Percentiles rank a stretch among this genome's conserved stretches.
Conservation (phyloP, 2,888 invertebrate species). For the Tiphia femorata region DNA sequence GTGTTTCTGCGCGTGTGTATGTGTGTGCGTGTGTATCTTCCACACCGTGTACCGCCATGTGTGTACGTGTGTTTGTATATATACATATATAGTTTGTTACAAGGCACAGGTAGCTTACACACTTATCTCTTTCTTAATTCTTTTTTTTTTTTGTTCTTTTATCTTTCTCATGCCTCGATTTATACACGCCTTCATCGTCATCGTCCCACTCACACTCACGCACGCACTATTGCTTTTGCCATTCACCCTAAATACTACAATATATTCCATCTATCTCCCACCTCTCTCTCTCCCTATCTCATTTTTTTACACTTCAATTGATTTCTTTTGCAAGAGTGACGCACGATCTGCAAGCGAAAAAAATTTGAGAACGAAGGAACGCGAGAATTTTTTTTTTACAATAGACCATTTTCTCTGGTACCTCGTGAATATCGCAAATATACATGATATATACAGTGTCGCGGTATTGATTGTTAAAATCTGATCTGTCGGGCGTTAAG, state of each 20-base stretch:
- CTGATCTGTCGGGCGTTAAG: too few relatives aligned
- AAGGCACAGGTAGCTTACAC: conserved; percentile 69
- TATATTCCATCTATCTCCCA: conserved; percentile 33
- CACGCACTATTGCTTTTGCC: conserved; percentile 61
- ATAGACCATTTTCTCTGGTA: too few relatives aligned
- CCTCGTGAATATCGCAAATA: too few relatives aligned
- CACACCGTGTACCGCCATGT: too few relatives aligned
- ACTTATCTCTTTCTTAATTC: conserved; percentile 35
- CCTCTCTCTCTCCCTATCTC: too few relatives aligned
- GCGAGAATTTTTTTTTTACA: too few relatives aligned
- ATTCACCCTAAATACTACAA: conserved; percentile 59
- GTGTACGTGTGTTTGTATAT: conserved; percentile 37
- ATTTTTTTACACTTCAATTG: conserved; percentile 15
- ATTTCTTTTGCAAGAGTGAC: conserved; percentile 1
- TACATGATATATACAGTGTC: too few relatives aligned
- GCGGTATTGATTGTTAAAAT: too few relatives aligned
- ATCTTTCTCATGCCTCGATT: conserved; percentile 3
- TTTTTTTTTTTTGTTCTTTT: conserved; percentile 29
- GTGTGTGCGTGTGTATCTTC: conserved; percentile 3
- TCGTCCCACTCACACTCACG: conserved; percentile 33
- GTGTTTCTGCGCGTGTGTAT: background rate
- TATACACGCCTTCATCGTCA: conserved; percentile 11
- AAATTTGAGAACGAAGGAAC: too few relatives aligned
- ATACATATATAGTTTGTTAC: conserved; percentile 66
- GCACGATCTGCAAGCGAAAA: conserved; percentile 14